A percentile compares a stretch with the other conserved stretches of the same genome.
Conservation (phyloP, 2,113 vertebrate species). For the Apistogramma diplotaenia region DNA sequence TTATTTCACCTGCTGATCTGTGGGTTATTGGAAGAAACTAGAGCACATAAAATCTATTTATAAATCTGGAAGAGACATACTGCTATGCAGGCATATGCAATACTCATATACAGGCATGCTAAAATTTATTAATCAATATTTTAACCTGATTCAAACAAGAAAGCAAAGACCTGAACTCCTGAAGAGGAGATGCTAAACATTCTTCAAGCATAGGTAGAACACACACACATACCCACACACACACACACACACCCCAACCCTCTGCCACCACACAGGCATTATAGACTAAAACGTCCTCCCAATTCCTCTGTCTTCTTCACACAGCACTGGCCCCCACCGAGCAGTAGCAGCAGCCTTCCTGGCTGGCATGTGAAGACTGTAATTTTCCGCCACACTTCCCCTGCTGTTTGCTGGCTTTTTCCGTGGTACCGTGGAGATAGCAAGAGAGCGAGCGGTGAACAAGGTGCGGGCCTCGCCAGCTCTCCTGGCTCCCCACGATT, state of each 20-base stretch:
- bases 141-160: neutral
- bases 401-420: constrained; percentile 71
- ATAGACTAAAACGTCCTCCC: constrained; percentile 45
- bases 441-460: constrained; percentile 60
- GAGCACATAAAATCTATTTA: neutral
- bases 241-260: neutral
- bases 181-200: neutral
- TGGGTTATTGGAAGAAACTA: neutral
- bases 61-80: neutral
- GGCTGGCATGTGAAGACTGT: constrained; percentile 75
- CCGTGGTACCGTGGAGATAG: constrained; percentile 65
- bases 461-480: constrained; percentile 67
- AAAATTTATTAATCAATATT: neutral
- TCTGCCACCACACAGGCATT: constrained; percentile 33
- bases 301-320: constrained; percentile 66
- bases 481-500: constrained; percentile 66
- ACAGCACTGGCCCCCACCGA: constrained; percentile 62
- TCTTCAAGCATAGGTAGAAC: constrained; percentile 3
- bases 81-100: neutral
- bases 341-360: constrained; percentile 61
- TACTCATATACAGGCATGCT: neutral
- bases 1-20: neutral
- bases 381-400: constrained; percentile 78
- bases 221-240: neutral
- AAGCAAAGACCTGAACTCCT: neutral